Conservation (phyloP, 2,797 vertebrate genomes). For the Pipistrellus pygmaeus region DNA sequence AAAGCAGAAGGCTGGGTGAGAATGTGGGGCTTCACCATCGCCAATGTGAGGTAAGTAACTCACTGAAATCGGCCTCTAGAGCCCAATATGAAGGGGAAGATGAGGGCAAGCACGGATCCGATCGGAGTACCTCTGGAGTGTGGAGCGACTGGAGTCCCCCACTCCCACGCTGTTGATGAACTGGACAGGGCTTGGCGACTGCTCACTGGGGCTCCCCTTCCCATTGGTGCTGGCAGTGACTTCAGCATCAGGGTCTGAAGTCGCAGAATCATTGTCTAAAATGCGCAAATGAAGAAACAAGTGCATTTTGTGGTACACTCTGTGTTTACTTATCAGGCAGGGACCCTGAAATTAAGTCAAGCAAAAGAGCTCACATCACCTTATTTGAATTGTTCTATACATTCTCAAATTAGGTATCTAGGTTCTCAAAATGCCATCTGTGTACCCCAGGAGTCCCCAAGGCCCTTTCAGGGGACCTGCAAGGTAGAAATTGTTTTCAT, state of each 20-base stretch:
- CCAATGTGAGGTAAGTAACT: background rate
- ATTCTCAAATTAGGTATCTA: background rate
- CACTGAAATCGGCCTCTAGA: background rate
- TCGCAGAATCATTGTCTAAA: constrained; percentile 87
- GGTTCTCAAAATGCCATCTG: constrained; percentile 5
- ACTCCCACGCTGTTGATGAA: constrained; percentile 77
- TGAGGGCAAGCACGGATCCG: background rate
- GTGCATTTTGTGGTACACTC: background rate
- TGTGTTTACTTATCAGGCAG: background rate
- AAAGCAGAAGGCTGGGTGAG: background rate
- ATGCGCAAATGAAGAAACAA: constrained; percentile 55
- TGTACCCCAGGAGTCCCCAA: background rate
- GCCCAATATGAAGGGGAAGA: background rate
- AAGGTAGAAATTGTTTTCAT: constrained; percentile 14
- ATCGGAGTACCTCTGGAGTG: constrained; percentile 92
- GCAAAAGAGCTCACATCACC: background rate
- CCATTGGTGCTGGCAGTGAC: constrained; percentile 84
- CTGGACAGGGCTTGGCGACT: constrained; percentile 80
- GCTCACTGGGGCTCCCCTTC: constrained; percentile 81
- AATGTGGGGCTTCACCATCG: background rate
- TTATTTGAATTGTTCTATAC: constrained; percentile 18
- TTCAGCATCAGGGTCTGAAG: constrained; percentile 86
- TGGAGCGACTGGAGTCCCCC: constrained; percentile 89
- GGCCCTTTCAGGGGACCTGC: background rate
- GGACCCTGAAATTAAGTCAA: background rate